Base-by-base conservation (phyloP, 2,888 invertebrate species). In the Congeria kusceri region DNA sequence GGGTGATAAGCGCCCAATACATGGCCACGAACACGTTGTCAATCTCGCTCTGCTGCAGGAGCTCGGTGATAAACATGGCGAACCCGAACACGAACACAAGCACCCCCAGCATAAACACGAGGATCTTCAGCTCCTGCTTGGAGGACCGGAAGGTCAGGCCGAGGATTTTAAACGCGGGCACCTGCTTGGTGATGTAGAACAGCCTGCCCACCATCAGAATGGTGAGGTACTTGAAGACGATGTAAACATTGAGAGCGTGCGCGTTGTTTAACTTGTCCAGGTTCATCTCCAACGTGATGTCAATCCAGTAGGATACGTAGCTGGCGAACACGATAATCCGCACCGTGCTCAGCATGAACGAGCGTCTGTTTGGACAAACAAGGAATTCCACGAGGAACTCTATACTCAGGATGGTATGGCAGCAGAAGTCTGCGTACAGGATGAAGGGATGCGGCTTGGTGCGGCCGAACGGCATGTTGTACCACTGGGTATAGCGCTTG, bases 1-100 rank as follows among this genome's bases (percentile, higher is more conserved):
- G 25, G n/a, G 72, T 72, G 18, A 72, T 65, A 5, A 59, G 58
- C 13, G 72, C 72, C 72, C 72, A 72, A 32, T 72, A 72, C 72
- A 72, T 72, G 18, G 44, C 72, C 25, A 49, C 27, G 29, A 72
- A 72, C 20, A 59, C 29, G 25, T 65, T 72, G 23, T 32, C 15
- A 29, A 70, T 29, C 56, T 62, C 53, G 47, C 32, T 23, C 29
- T 47, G 15, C 18, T 53, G 32, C 13, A 68, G 59, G 4, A 29
- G 28, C 49, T 70, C 69, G 1, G 69, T 56, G 39, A 70, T 20
- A 25, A 63, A 46, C 39, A 20, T 47, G 2, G 53, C 2, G 53
- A n/a, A 65, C 11, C 65, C 65, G 53, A 65, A 65, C 20, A 46
- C n/a, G 25, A 28, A 53, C 4, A 70, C 47, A 11, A 70, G 25